Evolutionary conservation across 2,888 invertebrate species (phyloP), one percentile per base, ranked within the genome.

Genomic region (Eupeodes latifasciatus): DNA sequence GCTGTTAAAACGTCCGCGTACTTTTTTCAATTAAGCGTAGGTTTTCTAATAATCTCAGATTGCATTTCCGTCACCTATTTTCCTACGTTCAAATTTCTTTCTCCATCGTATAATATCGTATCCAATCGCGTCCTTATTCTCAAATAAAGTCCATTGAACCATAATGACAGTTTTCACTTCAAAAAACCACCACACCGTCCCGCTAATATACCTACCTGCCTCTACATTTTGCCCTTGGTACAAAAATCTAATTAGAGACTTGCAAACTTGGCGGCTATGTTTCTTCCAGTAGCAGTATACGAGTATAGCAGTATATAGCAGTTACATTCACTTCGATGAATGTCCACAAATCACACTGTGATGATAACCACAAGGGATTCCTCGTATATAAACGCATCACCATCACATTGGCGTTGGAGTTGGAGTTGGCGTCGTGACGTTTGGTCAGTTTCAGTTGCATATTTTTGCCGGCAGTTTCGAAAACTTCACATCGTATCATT

Each of bases 331-430:
- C 85, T 81, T 78, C 85, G 64, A 47, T 85, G 88, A 88, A 88
- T 88, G 88, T 88, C 88, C 84, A 88, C 88, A 88, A 85, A 88
- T 81, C 85, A 88, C 84, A 88, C 85, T 85, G 36, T 80, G 76
- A 51, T 34, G 66, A 85, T 81, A 57, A 76, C 88, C 88, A 88
- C 78, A 71, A 88, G 88, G 88, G 74, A 84, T 81, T 67, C 55
- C 81, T 47, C 53, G 40, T 40, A 40, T 40, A 71, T 55, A 49
- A 85, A 83, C 83, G 80, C 64, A 80, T 72, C 79, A 40, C 69
- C 67, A 69, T 49, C 62, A 12, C 27, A 57, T 40, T 64, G 40
- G 40, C 27, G 27, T 27, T 27, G 27, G 27, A 27, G 27, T 27
- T 27, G 27, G 27, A 27, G 27, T 27, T 27, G 27, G 27, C 27